Conservation (phyloP, 1,140 invertebrate species). For the Spodoptera litura region DNA sequence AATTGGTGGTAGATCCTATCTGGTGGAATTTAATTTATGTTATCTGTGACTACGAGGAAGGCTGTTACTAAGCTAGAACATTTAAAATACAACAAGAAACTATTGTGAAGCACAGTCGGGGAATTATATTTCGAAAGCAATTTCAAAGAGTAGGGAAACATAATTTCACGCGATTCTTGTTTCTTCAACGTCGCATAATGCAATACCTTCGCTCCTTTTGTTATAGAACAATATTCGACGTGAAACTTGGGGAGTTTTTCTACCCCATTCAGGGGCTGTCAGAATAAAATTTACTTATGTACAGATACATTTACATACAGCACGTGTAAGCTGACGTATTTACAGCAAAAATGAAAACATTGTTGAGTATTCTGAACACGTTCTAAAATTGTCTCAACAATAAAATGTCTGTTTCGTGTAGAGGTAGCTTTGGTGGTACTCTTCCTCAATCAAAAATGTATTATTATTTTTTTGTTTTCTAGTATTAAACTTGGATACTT, state of each 20-base stretch:
- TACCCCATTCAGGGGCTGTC: not conserved
- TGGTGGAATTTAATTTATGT: not conserved
- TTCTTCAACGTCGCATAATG: constrained; percentile 23
- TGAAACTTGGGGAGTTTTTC: constrained; percentile 6
- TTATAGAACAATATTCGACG: constrained; percentile 32
- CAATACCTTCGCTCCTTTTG: constrained; percentile 36
- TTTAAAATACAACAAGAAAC: not conserved
- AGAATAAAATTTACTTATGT: constrained; percentile 32
- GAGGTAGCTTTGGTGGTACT: not conserved
- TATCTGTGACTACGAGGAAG: not conserved
- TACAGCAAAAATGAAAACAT: constrained; percentile 4
- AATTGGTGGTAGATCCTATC: not conserved
- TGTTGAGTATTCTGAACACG: too few relatives aligned
- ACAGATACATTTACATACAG: not conserved
- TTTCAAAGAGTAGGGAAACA: constrained; percentile 43
- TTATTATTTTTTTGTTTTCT: too few relatives aligned
- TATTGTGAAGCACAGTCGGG: constrained; percentile 27
- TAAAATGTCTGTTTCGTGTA: not conserved
- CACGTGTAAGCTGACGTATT: too few relatives aligned
- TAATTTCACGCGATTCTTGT: constrained; percentile 2
- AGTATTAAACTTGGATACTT: too few relatives aligned
- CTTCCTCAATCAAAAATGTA: too few relatives aligned
- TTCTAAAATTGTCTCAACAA: not conserved
- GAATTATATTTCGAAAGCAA: constrained; percentile 42
- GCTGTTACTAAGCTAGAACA: not conserved